Evolutionary conservation across 2,888 invertebrate genomes (phyloP).

Genomic region (Nomada fucata): DNA sequence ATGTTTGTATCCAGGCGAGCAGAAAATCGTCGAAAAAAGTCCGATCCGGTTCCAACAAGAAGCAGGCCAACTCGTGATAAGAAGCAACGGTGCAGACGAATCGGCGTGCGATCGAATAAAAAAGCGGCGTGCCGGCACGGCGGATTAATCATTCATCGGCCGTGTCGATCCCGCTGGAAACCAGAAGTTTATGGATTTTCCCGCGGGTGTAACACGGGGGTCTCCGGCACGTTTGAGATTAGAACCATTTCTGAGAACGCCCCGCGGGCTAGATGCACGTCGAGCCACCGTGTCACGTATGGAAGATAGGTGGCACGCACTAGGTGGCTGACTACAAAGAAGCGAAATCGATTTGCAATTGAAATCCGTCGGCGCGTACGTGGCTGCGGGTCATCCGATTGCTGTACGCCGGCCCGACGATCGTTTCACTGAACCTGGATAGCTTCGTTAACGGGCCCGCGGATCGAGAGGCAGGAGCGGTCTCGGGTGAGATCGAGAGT

Average conservation of each 20-base stretch:
- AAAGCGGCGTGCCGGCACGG: conserved; percentile 17
- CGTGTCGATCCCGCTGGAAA: conserved; percentile 41
- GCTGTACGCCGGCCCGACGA: conserved; percentile 67
- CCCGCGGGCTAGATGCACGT: conserved; percentile 50
- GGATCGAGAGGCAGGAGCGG: conserved; percentile 39
- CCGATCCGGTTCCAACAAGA: background rate
- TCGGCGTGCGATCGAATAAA: conserved; percentile 6
- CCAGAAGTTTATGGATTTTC: conserved; percentile 51
- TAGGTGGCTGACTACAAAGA: conserved; percentile 82
- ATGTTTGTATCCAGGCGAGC: no score
- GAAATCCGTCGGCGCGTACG: conserved; percentile 80
- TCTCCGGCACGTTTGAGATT: conserved; percentile 66
- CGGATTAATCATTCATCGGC: conserved; percentile 48
- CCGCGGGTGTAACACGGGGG: conserved; percentile 31
- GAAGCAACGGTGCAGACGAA: background rate
- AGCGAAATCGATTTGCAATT: conserved; percentile 83
- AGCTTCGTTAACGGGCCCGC: conserved; percentile 72
- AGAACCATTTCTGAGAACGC: conserved; percentile 66
- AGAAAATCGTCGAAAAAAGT: background rate
- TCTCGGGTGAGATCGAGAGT: conserved; percentile 65
- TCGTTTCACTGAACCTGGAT: conserved; percentile 75
- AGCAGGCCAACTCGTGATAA: background rate
- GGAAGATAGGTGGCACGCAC: conserved; percentile 75
- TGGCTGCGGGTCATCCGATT: conserved; percentile 81
- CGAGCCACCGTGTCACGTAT: conserved; percentile 73